A percentile compares a stretch with the other conserved stretches of the same genome.
Evolutionary conservation across 1,140 invertebrate species (phyloP).

Genomic region (Theocolax elegans): DNA sequence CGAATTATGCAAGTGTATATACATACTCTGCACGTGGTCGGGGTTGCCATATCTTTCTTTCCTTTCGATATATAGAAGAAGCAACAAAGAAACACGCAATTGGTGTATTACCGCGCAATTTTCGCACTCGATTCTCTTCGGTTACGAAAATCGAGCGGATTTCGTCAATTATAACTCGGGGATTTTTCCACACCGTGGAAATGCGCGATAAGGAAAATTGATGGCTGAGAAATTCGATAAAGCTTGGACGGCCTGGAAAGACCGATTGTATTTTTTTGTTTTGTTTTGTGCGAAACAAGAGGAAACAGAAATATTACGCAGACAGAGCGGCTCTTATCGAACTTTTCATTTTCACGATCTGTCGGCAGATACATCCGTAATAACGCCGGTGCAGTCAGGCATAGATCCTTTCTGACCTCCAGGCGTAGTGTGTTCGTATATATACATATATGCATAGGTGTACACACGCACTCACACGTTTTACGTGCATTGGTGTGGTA

Average conservation of each 20-base stretch:
- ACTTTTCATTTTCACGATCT: constrained; percentile 54
- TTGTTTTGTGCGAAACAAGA: constrained; percentile 4
- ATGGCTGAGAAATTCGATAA: constrained; percentile 34
- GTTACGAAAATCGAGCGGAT: background rate
- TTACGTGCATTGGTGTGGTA: too few relatives aligned
- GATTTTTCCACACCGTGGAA: too few relatives aligned
- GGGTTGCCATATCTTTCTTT: too few relatives aligned
- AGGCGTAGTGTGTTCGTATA: too few relatives aligned
- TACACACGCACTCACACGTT: too few relatives aligned
- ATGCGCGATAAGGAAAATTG: constrained; percentile 12
- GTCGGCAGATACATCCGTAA: constrained; percentile 53
- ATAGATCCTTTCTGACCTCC: constrained; percentile 60
- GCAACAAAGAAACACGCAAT: too few relatives aligned
- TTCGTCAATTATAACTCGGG: background rate
- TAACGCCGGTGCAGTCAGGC: constrained; percentile 57
- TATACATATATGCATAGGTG: too few relatives aligned
- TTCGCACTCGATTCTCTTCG: too few relatives aligned
- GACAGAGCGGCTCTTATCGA: constrained; percentile 42
- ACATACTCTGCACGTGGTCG: too few relatives aligned
- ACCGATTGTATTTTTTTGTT: constrained; percentile 32
- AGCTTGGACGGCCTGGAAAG: background rate
- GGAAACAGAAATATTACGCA: constrained; percentile 39
- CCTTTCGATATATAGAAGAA: too few relatives aligned
- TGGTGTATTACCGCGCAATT: too few relatives aligned
- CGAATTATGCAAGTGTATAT: too few relatives aligned